Conservation (phyloP, 2,888 invertebrate genomes). For the Odontocerum albicorne region DNA sequence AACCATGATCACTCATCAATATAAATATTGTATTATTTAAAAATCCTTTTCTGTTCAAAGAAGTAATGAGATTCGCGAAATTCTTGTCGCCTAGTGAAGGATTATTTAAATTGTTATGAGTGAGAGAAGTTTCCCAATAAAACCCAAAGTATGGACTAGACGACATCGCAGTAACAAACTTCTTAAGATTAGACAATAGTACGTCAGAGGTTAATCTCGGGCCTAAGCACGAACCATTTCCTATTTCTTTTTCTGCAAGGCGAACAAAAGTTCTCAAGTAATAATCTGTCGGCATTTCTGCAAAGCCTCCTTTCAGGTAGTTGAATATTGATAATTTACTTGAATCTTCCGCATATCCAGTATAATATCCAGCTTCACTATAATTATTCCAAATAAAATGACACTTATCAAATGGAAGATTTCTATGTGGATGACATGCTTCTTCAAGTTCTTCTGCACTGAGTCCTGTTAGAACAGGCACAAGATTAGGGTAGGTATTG, state of each 20-base stretch:
- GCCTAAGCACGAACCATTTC: constrained; percentile 72
- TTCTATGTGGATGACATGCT: constrained; percentile 63
- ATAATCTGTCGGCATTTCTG: constrained; percentile 80
- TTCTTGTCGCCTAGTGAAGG: constrained; percentile 72
- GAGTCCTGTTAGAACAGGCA: constrained; percentile 76
- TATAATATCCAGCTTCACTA: constrained; percentile 70
- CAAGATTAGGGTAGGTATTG: constrained; percentile 90
- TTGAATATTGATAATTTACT: constrained; percentile 79
- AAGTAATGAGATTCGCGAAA: constrained; percentile 60
- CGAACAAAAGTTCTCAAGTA: constrained; percentile 76
- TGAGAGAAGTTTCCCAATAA: constrained; percentile 81
- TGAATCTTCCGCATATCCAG: constrained; percentile 83
- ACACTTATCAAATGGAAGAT: constrained; percentile 72
- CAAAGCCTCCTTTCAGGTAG: constrained; percentile 76
- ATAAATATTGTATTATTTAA: constrained; percentile 70
- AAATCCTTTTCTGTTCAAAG: constrained; percentile 53
- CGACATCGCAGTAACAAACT: constrained; percentile 62
- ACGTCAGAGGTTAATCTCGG: constrained; percentile 68
- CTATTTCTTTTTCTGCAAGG: constrained; percentile 67
- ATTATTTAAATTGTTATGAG: constrained; percentile 83
- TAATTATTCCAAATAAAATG: constrained; percentile 84
- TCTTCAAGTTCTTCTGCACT: constrained; percentile 64
- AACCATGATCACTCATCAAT: constrained; percentile 87
- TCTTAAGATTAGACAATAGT: constrained; percentile 69
- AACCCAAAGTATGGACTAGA: constrained; percentile 73